Evolutionary conservation across 2,797 vertebrate genomes (phyloP).

Genomic region (Coccyzus lansbergi): DNA sequence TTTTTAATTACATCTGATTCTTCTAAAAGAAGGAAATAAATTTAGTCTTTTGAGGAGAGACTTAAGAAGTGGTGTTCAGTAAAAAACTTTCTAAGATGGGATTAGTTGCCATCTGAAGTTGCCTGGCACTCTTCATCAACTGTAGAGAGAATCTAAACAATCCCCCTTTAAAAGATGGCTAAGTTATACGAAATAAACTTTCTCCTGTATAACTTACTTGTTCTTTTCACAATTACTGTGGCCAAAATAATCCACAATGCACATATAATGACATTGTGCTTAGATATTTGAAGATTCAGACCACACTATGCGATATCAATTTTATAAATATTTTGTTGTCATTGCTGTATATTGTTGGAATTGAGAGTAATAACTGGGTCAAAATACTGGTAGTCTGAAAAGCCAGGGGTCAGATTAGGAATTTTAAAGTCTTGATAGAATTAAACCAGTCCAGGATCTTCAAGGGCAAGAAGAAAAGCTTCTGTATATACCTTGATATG

Average conservation of each 20-base stretch:
- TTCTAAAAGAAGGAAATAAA: neutral
- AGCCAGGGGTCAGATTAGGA: too few relatives aligned
- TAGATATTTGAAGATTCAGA: neutral
- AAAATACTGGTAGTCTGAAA: too few relatives aligned
- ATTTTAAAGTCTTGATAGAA: too few relatives aligned
- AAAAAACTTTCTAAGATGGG: neutral
- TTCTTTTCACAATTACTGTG: neutral
- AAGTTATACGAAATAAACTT: neutral
- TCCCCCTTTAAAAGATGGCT: neutral
- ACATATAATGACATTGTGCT: rapidly evolving
- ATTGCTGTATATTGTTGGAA: too few relatives aligned
- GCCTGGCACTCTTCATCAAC: neutral
- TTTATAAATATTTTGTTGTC: too few relatives aligned
- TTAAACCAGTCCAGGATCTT: too few relatives aligned
- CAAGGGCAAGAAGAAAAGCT: too few relatives aligned
- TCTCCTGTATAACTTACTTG: neutral
- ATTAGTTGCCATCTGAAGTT: neutral
- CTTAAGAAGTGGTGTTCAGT: neutral
- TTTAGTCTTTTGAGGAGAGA: neutral
- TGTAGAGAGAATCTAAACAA: neutral
- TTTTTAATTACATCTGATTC: neutral
- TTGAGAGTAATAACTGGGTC: too few relatives aligned
- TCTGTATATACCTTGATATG: too few relatives aligned
- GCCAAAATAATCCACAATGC: neutral
- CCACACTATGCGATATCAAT: too few relatives aligned